Conservation (phyloP, 1,140 invertebrate species). For the Pollicipes pollicipes region DNA sequence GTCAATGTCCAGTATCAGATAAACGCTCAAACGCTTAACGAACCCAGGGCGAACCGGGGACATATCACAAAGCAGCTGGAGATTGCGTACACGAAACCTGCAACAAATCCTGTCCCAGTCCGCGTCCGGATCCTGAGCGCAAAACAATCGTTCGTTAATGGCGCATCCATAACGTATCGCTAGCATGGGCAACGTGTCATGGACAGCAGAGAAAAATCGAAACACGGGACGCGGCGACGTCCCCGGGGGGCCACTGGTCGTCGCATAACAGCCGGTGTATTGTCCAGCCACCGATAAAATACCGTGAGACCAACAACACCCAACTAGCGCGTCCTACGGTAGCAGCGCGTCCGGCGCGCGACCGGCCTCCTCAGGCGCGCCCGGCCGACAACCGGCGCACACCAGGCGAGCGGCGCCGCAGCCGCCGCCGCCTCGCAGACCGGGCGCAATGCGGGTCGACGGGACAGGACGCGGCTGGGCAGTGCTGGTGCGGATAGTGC, state of each 20-base stretch:
- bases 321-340: no score
- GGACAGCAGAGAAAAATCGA: background rate
- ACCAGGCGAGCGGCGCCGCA: no score
- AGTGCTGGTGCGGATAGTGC: no score
- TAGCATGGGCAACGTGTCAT: background rate
- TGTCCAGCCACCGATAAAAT: no score
- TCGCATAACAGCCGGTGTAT: background rate
- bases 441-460: no score
- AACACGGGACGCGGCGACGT: no score
- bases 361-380: background rate
- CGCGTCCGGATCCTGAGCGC: background rate
- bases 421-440: no score
- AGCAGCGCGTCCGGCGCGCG: no score
- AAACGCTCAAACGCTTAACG: background rate
- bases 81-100: background rate
- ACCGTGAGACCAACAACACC: background rate
- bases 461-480: no score
- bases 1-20: background rate
- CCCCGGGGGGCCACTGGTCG: no score
- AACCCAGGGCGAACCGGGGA: background rate
- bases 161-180: background rate
- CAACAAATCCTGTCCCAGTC: background rate
- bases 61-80: background rate
- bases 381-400: no score
- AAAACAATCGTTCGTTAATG: background rate